Conservation (phyloP, 2,888 invertebrate species). For the Auanema freiburgensis region DNA sequence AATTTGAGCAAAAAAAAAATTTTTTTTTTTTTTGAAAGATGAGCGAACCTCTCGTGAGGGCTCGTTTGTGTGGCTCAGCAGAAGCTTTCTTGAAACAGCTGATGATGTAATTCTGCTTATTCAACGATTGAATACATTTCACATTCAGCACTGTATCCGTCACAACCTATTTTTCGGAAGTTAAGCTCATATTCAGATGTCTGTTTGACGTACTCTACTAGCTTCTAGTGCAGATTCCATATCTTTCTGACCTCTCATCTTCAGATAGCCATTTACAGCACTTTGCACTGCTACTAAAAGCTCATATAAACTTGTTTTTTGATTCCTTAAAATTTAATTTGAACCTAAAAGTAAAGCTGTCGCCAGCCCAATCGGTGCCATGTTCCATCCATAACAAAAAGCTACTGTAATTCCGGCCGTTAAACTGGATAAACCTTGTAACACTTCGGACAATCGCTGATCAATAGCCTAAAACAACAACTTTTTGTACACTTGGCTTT, state of each 20-base stretch:
- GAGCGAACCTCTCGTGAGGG: constrained; percentile 39
- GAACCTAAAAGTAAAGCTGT: constrained; percentile 37
- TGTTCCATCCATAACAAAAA: constrained; percentile 56
- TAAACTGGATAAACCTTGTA: constrained; percentile 47
- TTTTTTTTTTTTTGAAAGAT: too few relatives aligned
- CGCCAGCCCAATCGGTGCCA: constrained; percentile 56
- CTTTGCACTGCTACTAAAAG: constrained; percentile 38
- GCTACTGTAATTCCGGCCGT: constrained; percentile 52
- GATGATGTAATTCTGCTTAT: constrained; percentile 64
- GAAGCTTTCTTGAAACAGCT: constrained; percentile 39
- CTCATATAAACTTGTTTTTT: not conserved
- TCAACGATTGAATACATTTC: constrained; percentile 66
- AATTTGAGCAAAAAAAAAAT: too few relatives aligned
- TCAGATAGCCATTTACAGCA: constrained; percentile 48
- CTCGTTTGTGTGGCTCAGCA: constrained; percentile 39
- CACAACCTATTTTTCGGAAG: constrained; percentile 54
- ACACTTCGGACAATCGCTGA: constrained; percentile 54
- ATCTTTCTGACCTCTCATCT: constrained; percentile 49
- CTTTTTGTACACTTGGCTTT: not conserved
- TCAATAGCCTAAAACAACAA: constrained; percentile 42
- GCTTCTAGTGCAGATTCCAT: constrained; percentile 52
- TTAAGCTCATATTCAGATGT: not conserved
- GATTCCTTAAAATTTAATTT: not conserved
- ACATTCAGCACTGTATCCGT: constrained; percentile 67
- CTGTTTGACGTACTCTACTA: constrained; percentile 31